phyloP scores from a whole-genome alignment of 2,888 invertebrate genomes.

The Dusona sp. region DNA sequence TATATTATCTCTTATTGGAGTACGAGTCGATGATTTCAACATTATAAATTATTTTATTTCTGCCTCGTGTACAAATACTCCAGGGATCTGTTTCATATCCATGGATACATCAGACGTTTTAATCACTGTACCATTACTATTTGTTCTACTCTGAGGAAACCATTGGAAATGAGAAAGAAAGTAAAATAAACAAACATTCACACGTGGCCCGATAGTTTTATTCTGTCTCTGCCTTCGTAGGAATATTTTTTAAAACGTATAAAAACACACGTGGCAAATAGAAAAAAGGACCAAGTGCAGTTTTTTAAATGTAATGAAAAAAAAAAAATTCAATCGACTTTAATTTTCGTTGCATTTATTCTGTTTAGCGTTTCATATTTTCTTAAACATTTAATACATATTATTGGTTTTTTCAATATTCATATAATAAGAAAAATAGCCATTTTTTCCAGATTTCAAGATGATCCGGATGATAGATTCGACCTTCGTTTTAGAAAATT shows the following conservation, averaged over 20 bases:
- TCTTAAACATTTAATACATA: neutral
- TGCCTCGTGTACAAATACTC: conserved; percentile 12
- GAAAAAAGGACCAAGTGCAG: neutral
- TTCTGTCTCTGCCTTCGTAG: neutral
- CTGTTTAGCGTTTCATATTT: neutral
- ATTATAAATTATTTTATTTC: conserved; percentile 3
- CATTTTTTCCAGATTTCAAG: neutral
- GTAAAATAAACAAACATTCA: neutral
- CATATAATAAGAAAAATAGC: neutral
- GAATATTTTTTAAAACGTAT: neutral
- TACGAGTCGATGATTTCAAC: neutral
- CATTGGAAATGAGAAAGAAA: neutral
- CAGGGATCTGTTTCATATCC: conserved; percentile 5
- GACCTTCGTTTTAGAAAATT: neutral
- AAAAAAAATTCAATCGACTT: neutral
- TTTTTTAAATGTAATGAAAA: neutral
- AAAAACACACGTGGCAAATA: neutral
- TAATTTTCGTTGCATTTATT: neutral
- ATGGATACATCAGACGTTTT: neutral
- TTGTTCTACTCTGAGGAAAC: neutral
- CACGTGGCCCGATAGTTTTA: neutral
- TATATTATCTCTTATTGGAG: neutral
- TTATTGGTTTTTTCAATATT: neutral
- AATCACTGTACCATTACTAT: neutral
- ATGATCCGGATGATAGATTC: neutral